Evolutionary conservation across 2,888 invertebrate species (phyloP), one percentile per base, ranked within the genome.

Genomic region (Sipha maydis): DNA sequence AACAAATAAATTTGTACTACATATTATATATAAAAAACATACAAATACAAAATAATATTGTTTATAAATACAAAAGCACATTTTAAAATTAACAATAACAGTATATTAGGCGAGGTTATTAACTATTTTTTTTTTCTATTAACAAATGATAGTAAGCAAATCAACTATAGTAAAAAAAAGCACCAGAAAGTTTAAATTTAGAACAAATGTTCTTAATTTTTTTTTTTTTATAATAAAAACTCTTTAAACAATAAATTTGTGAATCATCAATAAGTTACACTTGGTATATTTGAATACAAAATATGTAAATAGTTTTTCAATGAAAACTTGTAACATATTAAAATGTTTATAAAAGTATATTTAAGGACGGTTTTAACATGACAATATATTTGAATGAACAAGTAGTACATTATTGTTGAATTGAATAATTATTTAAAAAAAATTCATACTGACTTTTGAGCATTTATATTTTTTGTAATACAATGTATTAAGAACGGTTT

Each of bases 81-180:
- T 78, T 84, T 85, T 77, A 67, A 73, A 73, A 75, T 75, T 75
- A 88, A 88, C 88, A 88, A 88, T 82, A 88, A 88, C 88, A 88
- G 79, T 80, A 75, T 38, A 75, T 75, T 56, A 88, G 82, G 88
- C 88, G 61, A 88, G 88, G 88, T 88, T 73, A 73, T 80, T 82
- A 88, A 71, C 71, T 80, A 88, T 61, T 56, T 71, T 11, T 48
- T 48, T 31, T 75, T 82, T 61, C 41, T 56, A 82, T 80, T 79
- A 86, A 79, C 78, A 80, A 86, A 75, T 80, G 38, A 73, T 82
- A 56, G 25, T 82, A 75, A 75, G 88, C 88, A 88, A 88, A 82
- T 88, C 25, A 79, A 79, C 19, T 73, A 75, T 88, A 75, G 31
- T 69, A 77, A 82, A 28, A 77, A 78, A 79, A 88, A 88, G 88